Base-by-base conservation (phyloP, 2,113 vertebrate species). In the Castor canadensis region DNA sequence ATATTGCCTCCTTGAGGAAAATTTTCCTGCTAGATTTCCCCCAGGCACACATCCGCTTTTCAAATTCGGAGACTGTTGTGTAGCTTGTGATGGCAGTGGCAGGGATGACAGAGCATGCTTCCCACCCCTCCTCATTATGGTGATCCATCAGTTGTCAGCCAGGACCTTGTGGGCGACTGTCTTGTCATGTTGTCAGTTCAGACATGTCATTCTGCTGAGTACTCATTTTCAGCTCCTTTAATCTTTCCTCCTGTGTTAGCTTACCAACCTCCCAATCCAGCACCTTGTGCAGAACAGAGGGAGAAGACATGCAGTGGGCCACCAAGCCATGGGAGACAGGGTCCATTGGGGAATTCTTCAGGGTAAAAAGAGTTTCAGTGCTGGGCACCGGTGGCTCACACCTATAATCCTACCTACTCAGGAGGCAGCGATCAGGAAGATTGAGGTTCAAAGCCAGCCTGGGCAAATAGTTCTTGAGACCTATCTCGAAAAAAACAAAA, bases 21-120 rank as follows among this genome's bases (percentile, higher is more conserved):
- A 35, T 72, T 26, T 40, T 32, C 26, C 43, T 54, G 26, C 64
- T 17, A 45, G 47, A 49, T 30, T 9, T 40, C 71, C 77, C 47
- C 38, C 49, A 52, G 64, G 54, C 28, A 45, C 28, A 56, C 22
- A 76, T 11, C 5, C 58, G 0, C 12, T 77, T 56, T 72, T 89
- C 66, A 13, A 35, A 62, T 93, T 83, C 32, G 12, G 8, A 9
- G 12, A 32, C 20, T 79, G 56, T 60, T 93, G 72, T 73, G 73
- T 72, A n/a, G 20, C 49, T 28, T 0, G 0, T 16, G 52, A 67
- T 2, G 11, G 16, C 8, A 0, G 0, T 17, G 30, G 30, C 47
- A 28, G 35, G 49, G 20, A 52, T 72, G 69, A 67, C 26, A 26
- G 45, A 69, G 40, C n/a, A 30, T 9, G 0, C n/a, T 17, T n/a